phyloP scores from a whole-genome alignment of 2,113 vertebrate species.

The Chloebia gouldiae region DNA sequence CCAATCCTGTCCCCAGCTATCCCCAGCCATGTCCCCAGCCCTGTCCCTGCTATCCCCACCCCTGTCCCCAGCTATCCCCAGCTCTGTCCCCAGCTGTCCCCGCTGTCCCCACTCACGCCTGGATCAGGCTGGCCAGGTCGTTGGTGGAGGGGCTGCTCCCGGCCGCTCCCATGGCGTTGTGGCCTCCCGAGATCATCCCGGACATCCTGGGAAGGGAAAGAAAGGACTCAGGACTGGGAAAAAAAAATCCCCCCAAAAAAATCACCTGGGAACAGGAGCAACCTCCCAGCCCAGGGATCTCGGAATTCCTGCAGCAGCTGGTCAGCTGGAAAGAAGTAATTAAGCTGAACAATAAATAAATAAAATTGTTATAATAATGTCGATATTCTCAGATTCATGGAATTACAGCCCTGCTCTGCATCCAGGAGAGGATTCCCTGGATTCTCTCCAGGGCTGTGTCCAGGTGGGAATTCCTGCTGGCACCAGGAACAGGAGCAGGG shows the following conservation, averaged over 20 bases:
- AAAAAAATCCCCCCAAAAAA: background rate
- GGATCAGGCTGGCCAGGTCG: constrained; percentile 91
- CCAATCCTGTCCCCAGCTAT: too few relatives aligned
- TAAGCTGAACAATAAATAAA: background rate
- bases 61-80: too few relatives aligned
- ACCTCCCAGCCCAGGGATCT: fast-evolving
- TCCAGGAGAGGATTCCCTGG: background rate
- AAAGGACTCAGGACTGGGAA: background rate
- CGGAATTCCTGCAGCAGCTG: background rate
- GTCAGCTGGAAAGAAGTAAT: background rate
- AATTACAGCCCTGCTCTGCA: background rate
- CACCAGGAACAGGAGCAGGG: background rate
- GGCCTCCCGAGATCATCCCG: constrained; percentile 90
- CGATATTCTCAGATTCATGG: background rate
- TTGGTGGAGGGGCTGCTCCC: constrained; percentile 74
- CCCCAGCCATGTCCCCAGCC: too few relatives aligned
- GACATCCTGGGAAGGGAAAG: constrained; percentile 80
- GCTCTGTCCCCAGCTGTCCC: too few relatives aligned
- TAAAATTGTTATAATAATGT: fast-evolving
- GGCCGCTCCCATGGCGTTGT: constrained; percentile 72
- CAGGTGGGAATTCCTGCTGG: background rate
- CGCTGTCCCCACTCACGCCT: constrained; percentile 82
- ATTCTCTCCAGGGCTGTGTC: too few relatives aligned
- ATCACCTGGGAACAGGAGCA: fast-evolving
- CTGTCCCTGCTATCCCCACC: too few relatives aligned